Conservation (phyloP, 2,797 vertebrate species). For the Peromyscus attwateri region DNA sequence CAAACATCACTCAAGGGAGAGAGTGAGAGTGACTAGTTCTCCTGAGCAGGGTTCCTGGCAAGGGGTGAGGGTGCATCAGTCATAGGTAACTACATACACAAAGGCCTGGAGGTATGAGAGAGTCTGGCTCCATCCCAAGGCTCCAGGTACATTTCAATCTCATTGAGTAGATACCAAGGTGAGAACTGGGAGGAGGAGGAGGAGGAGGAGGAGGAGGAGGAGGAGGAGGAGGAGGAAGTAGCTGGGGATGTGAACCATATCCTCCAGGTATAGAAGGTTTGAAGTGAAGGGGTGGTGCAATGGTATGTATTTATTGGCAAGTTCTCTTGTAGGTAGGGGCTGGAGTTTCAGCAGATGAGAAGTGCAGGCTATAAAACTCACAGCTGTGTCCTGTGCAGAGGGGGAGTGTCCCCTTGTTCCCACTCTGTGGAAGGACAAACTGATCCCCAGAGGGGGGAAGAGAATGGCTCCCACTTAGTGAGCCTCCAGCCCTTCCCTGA, state of each 20-base stretch:
- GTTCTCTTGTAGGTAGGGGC: background rate
- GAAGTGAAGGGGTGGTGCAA: background rate
- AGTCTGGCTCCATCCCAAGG: background rate
- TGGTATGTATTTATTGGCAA: background rate
- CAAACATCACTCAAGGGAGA: background rate
- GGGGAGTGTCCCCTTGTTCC: background rate
- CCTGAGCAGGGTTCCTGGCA: background rate
- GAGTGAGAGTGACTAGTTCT: background rate
- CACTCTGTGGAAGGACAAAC: background rate
- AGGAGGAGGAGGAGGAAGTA: no score
- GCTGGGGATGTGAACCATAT: no score
- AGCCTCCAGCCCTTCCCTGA: background rate
- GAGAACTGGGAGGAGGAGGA: background rate
- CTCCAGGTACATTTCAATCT: background rate
- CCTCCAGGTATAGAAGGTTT: background rate
- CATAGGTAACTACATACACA: background rate
- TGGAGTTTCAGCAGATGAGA: accelerated
- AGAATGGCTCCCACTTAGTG: accelerated
- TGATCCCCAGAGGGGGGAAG: background rate
- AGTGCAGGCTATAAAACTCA: background rate
- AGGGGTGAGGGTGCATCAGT: no score
- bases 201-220: no score
- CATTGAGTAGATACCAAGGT: background rate
- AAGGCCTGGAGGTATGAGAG: background rate
- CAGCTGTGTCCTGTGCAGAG: accelerated